These are phyloP conservation scores for Sparidentex hasta DNA, from an alignment of 2,797 vertebrate species.

Conservation along the genomic window DNA sequence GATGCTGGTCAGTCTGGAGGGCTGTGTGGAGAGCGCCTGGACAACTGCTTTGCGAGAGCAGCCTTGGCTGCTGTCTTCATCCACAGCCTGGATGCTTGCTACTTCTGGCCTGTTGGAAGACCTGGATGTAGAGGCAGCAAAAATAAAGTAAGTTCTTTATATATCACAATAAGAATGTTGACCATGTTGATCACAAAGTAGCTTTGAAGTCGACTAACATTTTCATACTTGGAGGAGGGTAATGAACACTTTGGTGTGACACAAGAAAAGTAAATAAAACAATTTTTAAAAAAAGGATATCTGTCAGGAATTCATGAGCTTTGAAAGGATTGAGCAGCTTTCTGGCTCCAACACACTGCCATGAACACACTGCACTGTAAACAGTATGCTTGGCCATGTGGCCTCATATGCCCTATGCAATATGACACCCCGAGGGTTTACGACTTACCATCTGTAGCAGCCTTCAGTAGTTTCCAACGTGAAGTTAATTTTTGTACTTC, in stretches of 20 bases:
- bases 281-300: too few relatives aligned
- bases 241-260: too few relatives aligned
- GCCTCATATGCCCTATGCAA: slow-evolving; percentile 38
- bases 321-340: background rate
- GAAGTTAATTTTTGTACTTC: slow-evolving; percentile 92
- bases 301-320: too few relatives aligned
- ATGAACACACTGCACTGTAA: background rate
- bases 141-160: background rate
- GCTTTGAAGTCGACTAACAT: background rate
- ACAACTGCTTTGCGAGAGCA: slow-evolving; percentile 93
- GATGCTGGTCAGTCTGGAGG: slow-evolving; percentile 91
- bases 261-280: background rate
- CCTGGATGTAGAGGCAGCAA: slow-evolving; percentile 77
- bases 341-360: background rate
- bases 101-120: slow-evolving; percentile 95
- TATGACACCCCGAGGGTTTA: slow-evolving; percentile 1
- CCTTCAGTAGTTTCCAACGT: slow-evolving; percentile 94
- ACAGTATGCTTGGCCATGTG: slow-evolving; percentile 38
- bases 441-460: slow-evolving; percentile 97
- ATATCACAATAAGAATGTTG: background rate
- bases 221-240: background rate
- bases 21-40: slow-evolving; percentile 92
- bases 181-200: background rate
- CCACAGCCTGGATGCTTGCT: slow-evolving; percentile 90
- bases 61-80: slow-evolving; percentile 78